These are phyloP conservation scores for Steinernema scapterisci DNA, from an alignment of 2,888 invertebrate genomes.

Conservation along the genomic window DNA sequence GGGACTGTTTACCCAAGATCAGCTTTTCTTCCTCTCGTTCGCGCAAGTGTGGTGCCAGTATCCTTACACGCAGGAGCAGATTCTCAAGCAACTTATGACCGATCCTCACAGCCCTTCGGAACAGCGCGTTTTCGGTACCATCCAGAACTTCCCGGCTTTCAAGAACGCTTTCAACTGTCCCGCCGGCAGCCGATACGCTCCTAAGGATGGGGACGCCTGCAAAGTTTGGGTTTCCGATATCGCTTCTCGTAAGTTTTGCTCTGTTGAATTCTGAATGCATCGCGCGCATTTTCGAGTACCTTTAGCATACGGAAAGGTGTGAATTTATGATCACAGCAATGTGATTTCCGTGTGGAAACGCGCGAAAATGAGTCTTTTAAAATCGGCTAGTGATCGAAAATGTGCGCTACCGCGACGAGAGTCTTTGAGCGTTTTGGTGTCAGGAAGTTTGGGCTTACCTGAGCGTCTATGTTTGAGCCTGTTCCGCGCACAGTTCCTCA, in stretches of 20 bases:
- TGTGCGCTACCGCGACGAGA: no score
- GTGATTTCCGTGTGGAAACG: no score
- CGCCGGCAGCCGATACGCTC: conserved; percentile 44
- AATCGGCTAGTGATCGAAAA: no score
- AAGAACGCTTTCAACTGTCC: conserved; percentile 54
- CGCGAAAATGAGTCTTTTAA: no score
- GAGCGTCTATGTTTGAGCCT: no score
- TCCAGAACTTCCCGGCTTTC: conserved; percentile 56
- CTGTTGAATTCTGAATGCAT: no score
- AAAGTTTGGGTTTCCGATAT: conserved; percentile 53
- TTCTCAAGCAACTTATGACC: conserved; percentile 43
- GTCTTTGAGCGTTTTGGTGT: no score
- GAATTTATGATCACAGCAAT: no score
- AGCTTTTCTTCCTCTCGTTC: conserved; percentile 12
- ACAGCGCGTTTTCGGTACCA: conserved; percentile 54
- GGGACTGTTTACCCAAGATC: conserved; percentile 36
- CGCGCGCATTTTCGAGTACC: no score
- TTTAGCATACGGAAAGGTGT: no score
- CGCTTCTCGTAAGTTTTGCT: conserved; percentile 39
- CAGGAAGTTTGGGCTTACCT: no score
- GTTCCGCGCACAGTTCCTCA: no score
- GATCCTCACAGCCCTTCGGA: conserved; percentile 55
- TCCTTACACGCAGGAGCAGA: not conserved
- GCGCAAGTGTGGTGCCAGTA: not conserved
- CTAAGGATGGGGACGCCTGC: conserved; percentile 42